These are phyloP conservation scores for Brachycybe producta DNA, from an alignment of 2,888 invertebrate species.

Conservation along the genomic window DNA sequence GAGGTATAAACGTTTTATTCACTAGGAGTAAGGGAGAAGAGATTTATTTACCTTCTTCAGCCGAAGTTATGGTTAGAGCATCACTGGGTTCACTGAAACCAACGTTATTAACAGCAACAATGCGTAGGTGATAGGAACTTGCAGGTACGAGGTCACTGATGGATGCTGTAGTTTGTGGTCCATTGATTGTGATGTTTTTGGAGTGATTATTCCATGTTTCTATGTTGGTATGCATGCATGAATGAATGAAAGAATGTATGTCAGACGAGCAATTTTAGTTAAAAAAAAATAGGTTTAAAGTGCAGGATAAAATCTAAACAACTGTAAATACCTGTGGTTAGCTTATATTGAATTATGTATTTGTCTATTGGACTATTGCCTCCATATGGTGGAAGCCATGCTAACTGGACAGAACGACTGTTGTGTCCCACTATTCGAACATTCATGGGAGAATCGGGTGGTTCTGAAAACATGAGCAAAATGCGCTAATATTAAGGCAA, in stretches of 20 bases:
- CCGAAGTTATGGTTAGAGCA: slow-evolving; percentile 84
- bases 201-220: slow-evolving; percentile 16
- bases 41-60: slow-evolving; percentile 70
- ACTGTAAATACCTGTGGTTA: slow-evolving; percentile 37
- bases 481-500: too few species aligned
- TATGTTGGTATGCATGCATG: too few species aligned
- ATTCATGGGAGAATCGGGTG: slow-evolving; percentile 77
- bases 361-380: slow-evolving; percentile 80
- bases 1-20: background rate
- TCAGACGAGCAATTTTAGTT: background rate
- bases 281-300: background rate
- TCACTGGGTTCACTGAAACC: slow-evolving; percentile 84
- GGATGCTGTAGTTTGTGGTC: slow-evolving; percentile 12
- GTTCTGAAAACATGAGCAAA: slow-evolving; percentile 55
- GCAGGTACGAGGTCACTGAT: slow-evolving; percentile 61
- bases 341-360: slow-evolving; percentile 82
- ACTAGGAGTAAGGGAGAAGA: slow-evolving; percentile 40
- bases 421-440: slow-evolving; percentile 79
- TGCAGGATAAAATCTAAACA: background rate
- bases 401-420: slow-evolving; percentile 74
- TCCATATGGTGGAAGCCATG: slow-evolving; percentile 88
- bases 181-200: slow-evolving; percentile 15
- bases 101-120: slow-evolving; percentile 85
- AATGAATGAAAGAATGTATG: too few species aligned
- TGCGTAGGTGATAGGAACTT: slow-evolving; percentile 80